A percentile compares a stretch with the other conserved stretches of the same genome.
These are phyloP conservation scores for Elymnias hypermnestra DNA, from an alignment of 1,140 invertebrate species.

Conservation along the genomic window DNA sequence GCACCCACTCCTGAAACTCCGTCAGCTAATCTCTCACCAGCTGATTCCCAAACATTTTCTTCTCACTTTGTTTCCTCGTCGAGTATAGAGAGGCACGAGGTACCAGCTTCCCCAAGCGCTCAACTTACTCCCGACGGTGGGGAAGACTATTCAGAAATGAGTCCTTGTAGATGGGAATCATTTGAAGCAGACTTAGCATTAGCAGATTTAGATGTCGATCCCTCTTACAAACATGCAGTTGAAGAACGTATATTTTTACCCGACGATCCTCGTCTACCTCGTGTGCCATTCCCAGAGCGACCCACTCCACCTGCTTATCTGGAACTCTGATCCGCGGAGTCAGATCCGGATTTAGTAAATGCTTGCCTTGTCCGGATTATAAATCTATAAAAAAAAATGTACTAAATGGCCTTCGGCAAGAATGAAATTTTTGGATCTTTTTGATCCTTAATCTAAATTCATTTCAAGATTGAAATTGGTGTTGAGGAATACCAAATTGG, in stretches of 20 bases:
- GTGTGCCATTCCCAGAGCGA: slow-evolving; percentile 49
- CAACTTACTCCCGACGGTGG: slow-evolving; percentile 75
- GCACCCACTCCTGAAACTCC: slow-evolving; percentile 78
- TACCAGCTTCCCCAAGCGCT: slow-evolving; percentile 75
- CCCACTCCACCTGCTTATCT: slow-evolving; percentile 63
- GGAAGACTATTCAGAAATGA: slow-evolving; percentile 65
- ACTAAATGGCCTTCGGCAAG: too few species aligned
- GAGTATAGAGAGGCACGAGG: slow-evolving; percentile 67
- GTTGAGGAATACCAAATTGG: slow-evolving; percentile 7
- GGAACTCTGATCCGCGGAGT: slow-evolving; percentile 70
- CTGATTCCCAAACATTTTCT: slow-evolving; percentile 76
- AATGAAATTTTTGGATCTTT: background rate
- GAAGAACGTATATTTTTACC: slow-evolving; percentile 78
- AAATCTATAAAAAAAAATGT: too few species aligned
- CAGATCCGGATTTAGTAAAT: slow-evolving; percentile 63
- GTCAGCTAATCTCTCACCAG: slow-evolving; percentile 77
- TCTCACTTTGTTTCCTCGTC: slow-evolving; percentile 77
- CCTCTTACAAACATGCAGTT: slow-evolving; percentile 75
- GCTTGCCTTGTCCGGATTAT: slow-evolving; percentile 43
- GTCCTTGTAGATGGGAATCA: slow-evolving; percentile 72
- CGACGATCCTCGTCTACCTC: slow-evolving; percentile 55
- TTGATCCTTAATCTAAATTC: slow-evolving; percentile 1
- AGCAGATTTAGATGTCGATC: slow-evolving; percentile 70
- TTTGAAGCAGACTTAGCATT: slow-evolving; percentile 73
- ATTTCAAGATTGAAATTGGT: background rate